Percentiles rank a stretch among this genome's conserved stretches.
These are phyloP conservation scores for Fragum sueziense DNA, from an alignment of 2,888 invertebrate genomes.

Conservation along the genomic window DNA sequence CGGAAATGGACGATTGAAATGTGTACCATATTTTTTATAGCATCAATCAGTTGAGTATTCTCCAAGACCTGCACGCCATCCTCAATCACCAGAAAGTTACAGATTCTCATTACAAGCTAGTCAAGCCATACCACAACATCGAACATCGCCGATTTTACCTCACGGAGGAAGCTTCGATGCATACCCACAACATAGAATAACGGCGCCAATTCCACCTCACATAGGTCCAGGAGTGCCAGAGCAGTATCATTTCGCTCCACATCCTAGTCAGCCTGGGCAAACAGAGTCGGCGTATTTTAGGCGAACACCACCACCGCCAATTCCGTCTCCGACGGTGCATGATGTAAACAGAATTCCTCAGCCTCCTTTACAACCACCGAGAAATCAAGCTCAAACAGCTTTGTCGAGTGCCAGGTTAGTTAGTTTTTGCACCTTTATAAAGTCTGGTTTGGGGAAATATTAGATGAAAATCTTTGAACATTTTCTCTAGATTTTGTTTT, in stretches of 20 bases:
- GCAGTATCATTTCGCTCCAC: neutral
- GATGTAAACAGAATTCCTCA: neutral
- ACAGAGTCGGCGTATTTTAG: neutral
- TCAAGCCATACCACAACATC: neutral
- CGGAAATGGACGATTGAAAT: no score
- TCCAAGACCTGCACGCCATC: neutral
- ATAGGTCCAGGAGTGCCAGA: no score
- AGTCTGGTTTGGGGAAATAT: no score
- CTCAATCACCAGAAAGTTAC: neutral
- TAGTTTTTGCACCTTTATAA: no score
- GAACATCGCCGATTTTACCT: no score
- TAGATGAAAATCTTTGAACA: no score
- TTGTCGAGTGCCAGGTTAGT: neutral
- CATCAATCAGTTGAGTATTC: no score
- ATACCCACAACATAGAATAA: no score
- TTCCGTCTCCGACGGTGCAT: neutral
- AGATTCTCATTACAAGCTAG: neutral
- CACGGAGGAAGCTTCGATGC: no score
- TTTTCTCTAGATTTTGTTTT: no score
- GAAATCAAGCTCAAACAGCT: neutral
- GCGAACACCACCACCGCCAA: neutral
- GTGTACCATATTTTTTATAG: no score
- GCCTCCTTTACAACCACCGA: neutral
- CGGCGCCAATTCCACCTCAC: no score
- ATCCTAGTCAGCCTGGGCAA: neutral